Percentiles rank a stretch among this genome's conserved stretches.
Evolutionary conservation across 2,888 invertebrate genomes (phyloP).

Genomic region (Brachyopa scutellaris): DNA sequence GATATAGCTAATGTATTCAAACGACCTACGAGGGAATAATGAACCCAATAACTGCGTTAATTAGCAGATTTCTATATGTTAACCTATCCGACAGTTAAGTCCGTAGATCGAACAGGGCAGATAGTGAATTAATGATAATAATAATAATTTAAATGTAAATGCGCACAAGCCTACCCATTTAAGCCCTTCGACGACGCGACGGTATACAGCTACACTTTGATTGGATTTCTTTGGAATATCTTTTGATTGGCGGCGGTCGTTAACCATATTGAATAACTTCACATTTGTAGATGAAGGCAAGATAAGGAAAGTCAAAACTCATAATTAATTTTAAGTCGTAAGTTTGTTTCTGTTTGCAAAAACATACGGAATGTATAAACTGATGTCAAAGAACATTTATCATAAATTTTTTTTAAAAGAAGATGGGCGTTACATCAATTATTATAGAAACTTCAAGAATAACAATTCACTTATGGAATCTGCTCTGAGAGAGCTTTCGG

Average conservation of each 20-base stretch:
- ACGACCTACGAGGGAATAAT: neutral
- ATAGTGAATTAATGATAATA: neutral
- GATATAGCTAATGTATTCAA: conserved; percentile 11
- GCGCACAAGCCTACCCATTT: neutral
- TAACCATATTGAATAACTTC: no score
- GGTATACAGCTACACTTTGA: neutral
- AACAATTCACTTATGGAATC: no score
- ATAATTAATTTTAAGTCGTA: no score
- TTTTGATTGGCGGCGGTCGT: neutral
- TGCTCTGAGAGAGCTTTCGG: no score
- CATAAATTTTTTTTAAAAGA: no score
- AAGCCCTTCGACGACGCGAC: neutral
- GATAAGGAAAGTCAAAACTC: no score
- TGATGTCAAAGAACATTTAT: no score
- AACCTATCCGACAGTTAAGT: neutral
- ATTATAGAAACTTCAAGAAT: no score
- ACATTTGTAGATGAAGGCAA: no score
- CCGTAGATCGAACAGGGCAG: neutral
- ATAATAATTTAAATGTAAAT: conserved; percentile 1
- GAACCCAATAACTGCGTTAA: neutral
- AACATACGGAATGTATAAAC: no score
- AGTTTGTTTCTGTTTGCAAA: no score
- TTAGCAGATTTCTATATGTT: conserved; percentile 4
- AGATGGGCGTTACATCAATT: no score
- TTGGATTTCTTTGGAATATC: neutral